Base-by-base conservation (phyloP, 2,888 invertebrate species). In the Alsophila aescularia region DNA sequence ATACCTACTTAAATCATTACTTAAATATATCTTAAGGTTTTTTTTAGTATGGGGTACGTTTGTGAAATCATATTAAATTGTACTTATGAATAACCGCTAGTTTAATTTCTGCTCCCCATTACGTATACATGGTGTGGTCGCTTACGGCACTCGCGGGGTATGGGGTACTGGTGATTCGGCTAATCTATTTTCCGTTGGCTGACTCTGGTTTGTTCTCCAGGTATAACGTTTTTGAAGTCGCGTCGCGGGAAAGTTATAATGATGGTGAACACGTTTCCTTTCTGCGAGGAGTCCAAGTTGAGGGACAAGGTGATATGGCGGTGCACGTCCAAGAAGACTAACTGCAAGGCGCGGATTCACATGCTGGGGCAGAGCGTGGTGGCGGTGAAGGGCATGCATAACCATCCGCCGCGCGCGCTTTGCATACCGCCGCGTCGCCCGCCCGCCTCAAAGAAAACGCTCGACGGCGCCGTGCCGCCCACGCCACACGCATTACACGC, bases 231-330 rank as follows among this genome's bases (percentile, higher is more conserved):
- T 80, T 75, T 92, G 69, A 90, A 90, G 71, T 92, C 92, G 27
- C 85, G 92, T 1, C 91, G 92, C 36, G 92, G 92, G 52, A 92
- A 92, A 71, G 83, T 92, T 43, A 90, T 92, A 62, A 92, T 92
- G 92, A 88, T 92, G 89, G 92, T 92, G 76, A 92, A 92, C 67
- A 92, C 92, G 40, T 92, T 92, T 66, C 92, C 92, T 3, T 92
- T 92, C 73, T 92, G 92, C 69, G 92, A 92, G 70, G 92, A 92
- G 75, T 92, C 92, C 1, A 91, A 91, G 70, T 69, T 92, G 72
- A 73, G 91, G 56, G 91, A 91, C 66, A 92, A 92, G 68, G 91
- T 92, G 40, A 92, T 92, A 61, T 92, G 92, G 92, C 78, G 92
- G 41, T 92, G 92, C 66, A 92, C 92, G 29, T 92, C 92, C 7